These are phyloP conservation scores for Aplodontia rufa DNA, from an alignment of 2,113 vertebrate genomes.

Conservation along the genomic window DNA sequence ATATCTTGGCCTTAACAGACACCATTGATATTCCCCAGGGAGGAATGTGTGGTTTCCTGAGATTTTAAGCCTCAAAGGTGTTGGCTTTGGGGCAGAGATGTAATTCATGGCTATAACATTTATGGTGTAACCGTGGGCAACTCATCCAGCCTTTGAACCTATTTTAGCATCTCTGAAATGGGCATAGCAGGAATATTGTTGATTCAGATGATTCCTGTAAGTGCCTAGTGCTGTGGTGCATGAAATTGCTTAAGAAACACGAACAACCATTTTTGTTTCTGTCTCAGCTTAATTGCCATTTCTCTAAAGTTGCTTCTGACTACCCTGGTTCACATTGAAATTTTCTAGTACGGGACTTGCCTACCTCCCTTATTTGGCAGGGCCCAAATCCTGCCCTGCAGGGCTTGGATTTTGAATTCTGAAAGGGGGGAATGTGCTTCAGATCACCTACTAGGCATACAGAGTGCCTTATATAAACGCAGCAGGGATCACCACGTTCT, in stretches of 20 bases:
- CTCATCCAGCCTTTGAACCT: fast-evolving
- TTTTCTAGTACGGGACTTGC: neutral
- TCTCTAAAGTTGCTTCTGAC: neutral
- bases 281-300: neutral
- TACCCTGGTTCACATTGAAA: neutral
- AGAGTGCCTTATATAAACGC: fast-evolving
- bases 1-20: neutral
- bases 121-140: fast-evolving
- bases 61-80: neutral
- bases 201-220: neutral
- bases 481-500: neutral
- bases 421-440: no score
- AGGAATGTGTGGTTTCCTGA: neutral
- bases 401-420: neutral
- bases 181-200: fast-evolving
- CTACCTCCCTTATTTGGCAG: fast-evolving
- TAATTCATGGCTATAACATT: neutral
- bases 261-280: fast-evolving
- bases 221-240: neutral
- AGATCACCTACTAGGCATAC: neutral
- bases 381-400: no score
- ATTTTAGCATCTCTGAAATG: neutral
- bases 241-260: fast-evolving
- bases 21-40: fast-evolving
- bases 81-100: neutral